Base-by-base conservation (phyloP, 2,888 invertebrate genomes). In the Tenthredo scrophulariae region DNA sequence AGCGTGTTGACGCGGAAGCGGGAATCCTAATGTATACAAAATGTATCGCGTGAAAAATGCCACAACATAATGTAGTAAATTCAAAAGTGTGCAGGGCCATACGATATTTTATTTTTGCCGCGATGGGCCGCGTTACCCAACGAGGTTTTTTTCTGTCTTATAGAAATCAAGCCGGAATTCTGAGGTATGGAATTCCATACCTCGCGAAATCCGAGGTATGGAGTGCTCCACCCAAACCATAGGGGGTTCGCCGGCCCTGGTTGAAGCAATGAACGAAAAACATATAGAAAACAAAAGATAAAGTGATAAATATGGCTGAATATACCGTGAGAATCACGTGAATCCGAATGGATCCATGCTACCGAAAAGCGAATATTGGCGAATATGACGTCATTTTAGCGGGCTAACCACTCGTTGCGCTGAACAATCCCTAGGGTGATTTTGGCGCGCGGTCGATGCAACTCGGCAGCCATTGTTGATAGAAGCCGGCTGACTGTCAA, bases 181-280 rank as follows among this genome's bases (percentile, higher is more conserved):
- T 22, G 43, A 75, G 46, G 75, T 75, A 75, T 75, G 50, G 75
- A 75, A 75, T 75, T 75, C 50, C 75, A 75, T 46, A 75, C 75
- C 75, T 46, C 26, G 13, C 43, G 15, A 46, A 75, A 40, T 15
- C 26, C 26, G 43, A 75, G 26, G 75, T 50, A 46, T 75, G 50
- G 75, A 74, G 40, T 40, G 74, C 43, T 74, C 74, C 74, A 74
- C 74, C 40, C 0, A 37, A 33, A 74, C 74, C 37, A 13, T 74
- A 74, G 40, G 74, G 40, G 29, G 74, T 40, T 37, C 40, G 74
- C 74, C 40, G 74, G 40, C 74, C 74, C 43, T 74, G 74, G 62
- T n/a, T n/a, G n/a, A n/a, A n/a, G n/a, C n/a, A n/a, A n/a, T n/a
- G n/a, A n/a, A n/a, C n/a, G n/a, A n/a, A n/a, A n/a, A n/a, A n/a